phyloP scores from a whole-genome alignment of 2,113 vertebrate genomes.

The Columba janthina region DNA sequence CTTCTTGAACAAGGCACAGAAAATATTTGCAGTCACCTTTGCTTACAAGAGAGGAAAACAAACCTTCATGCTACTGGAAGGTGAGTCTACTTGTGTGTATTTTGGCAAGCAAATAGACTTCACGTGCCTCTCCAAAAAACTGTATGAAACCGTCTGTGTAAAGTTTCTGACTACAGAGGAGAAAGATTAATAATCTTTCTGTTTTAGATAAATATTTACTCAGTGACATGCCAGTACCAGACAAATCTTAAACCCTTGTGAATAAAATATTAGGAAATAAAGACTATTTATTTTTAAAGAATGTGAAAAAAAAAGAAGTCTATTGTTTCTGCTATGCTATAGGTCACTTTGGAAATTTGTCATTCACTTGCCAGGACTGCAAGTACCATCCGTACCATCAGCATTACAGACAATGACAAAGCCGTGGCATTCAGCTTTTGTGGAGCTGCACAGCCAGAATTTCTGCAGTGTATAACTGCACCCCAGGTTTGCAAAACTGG shows the following conservation, averaged over 20 bases:
- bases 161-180: background rate
- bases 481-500: background rate
- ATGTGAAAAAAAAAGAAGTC: accelerated
- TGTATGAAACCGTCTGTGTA: background rate
- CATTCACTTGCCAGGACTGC: background rate
- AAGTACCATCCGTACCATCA: background rate
- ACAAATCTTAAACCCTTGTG: background rate
- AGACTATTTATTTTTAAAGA: background rate
- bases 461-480: background rate
- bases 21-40: background rate
- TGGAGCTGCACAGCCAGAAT: background rate
- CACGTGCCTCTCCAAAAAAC: background rate
- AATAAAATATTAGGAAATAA: background rate
- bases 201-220: constrained; percentile 15
- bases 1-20: background rate
- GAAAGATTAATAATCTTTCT: background rate
- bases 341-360: background rate
- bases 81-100: background rate
- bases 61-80: background rate
- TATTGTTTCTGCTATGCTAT: background rate
- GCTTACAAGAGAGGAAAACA: background rate
- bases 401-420: background rate
- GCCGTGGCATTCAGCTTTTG: background rate
- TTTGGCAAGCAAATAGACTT: background rate
- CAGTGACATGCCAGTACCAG: background rate